Conservation (phyloP, 2,113 vertebrate species). For the Xenus cinereus region DNA sequence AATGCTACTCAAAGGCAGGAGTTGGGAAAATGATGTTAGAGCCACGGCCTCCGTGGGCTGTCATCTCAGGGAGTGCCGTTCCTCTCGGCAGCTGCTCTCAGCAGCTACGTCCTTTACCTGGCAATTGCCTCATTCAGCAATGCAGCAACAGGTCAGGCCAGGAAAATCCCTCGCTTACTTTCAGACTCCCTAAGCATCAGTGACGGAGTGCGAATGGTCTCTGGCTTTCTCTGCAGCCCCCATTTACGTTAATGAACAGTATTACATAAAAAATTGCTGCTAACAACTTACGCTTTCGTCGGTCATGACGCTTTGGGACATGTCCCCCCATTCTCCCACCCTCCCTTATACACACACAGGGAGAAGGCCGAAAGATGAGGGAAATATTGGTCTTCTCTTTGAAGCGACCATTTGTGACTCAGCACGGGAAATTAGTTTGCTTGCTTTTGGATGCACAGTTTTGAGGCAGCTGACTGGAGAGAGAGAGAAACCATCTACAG, state of each 20-base stretch:
- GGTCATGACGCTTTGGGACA: neutral
- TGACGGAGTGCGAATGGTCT: neutral
- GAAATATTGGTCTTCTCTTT: neutral
- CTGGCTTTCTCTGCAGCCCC: neutral
- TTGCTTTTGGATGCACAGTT: neutral
- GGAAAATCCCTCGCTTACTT: neutral
- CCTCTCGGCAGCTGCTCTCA: neutral
- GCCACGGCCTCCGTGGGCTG: neutral
- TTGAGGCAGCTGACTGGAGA: neutral
- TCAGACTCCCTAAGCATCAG: neutral
- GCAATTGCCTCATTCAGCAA: neutral
- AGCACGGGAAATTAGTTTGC: neutral
- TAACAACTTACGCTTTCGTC: neutral
- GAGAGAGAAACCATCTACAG: neutral
- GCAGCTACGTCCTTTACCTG: neutral
- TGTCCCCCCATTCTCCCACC: neutral
- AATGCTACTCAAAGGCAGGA: neutral
- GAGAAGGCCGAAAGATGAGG: neutral
- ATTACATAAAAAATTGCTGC: neutral
- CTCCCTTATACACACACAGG: neutral
- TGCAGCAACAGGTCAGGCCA: conserved; percentile 15
- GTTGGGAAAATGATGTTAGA: neutral
- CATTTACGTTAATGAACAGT: neutral
- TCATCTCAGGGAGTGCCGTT: neutral
- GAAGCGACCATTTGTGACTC: neutral